phyloP scores from a whole-genome alignment of 1,140 invertebrate genomes.

The Scaptomyza graminum region DNA sequence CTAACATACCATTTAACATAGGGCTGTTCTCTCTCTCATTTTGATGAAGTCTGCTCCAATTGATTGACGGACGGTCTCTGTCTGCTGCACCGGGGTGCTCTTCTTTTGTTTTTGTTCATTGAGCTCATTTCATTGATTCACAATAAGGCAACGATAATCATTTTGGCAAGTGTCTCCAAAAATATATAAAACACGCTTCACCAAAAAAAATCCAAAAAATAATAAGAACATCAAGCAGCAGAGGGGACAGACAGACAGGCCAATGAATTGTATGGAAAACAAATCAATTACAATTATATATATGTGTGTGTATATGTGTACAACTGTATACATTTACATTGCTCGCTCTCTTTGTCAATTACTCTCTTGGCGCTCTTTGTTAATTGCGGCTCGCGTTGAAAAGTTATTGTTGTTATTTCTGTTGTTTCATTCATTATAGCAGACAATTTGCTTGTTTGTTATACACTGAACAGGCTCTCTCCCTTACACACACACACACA shows the following conservation, averaged over 20 bases:
- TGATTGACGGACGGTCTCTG: conserved; percentile 5
- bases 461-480: conserved; percentile 22
- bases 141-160: conserved; percentile 30
- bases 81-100: background rate
- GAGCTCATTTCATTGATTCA: conserved; percentile 62
- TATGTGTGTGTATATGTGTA: no score
- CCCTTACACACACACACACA: conserved; percentile 20
- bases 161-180: conserved; percentile 37
- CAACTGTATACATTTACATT: conserved; percentile 5
- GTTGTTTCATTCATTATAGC: conserved; percentile 64
- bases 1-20: background rate
- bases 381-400: conserved; percentile 36
- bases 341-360: background rate
- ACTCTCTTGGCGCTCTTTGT: conserved; percentile 33
- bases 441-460: conserved; percentile 56
- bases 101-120: conserved; percentile 55
- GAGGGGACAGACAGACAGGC: conserved; percentile 12
- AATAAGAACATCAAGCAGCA: conserved; percentile 16
- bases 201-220: conserved; percentile 23
- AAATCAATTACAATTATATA: conserved; percentile 72
- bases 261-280: conserved; percentile 75
- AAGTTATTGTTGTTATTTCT: conserved; percentile 42
- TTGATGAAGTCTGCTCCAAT: conserved; percentile 15
- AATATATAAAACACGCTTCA: conserved; percentile 38
- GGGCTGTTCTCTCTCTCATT: conserved; percentile 3